phyloP scores from a whole-genome alignment of 2,888 invertebrate species.

The Xylota sylvarum region DNA sequence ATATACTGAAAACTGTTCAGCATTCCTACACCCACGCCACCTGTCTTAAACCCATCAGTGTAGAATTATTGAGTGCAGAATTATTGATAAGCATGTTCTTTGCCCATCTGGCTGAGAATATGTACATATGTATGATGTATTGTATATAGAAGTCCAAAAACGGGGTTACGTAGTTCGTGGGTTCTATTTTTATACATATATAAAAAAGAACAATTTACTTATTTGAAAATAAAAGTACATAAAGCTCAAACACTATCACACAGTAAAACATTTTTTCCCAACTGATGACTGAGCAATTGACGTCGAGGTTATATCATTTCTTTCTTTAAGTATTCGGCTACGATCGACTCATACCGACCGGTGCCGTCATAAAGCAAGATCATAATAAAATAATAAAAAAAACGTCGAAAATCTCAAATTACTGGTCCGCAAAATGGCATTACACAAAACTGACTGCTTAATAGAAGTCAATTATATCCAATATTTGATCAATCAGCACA shows the following conservation, averaged over 20 bases:
- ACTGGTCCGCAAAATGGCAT: constrained; percentile 18
- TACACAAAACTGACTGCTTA: constrained; percentile 25
- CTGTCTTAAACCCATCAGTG: too few species aligned
- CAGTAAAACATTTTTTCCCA: constrained; percentile 6
- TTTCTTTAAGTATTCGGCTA: constrained; percentile 28
- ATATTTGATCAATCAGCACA: constrained; percentile 24
- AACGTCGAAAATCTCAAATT: constrained; percentile 4
- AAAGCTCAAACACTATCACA: not conserved
- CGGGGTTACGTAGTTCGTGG: too few species aligned
- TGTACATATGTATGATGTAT: too few species aligned
- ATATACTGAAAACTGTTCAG: too few species aligned
- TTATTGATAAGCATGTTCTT: too few species aligned
- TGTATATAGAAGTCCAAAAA: too few species aligned
- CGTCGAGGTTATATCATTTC: constrained; percentile 26
- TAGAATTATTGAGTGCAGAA: too few species aligned
- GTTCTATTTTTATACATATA: too few species aligned
- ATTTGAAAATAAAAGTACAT: constrained; percentile 29
- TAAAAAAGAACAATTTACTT: too few species aligned
- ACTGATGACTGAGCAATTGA: constrained; percentile 38
- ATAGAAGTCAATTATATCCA: constrained; percentile 32
- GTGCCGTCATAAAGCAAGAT: not conserved
- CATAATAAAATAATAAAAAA: constrained; percentile 5
- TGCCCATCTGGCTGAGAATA: too few species aligned
- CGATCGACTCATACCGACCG: not conserved
- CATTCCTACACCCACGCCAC: too few species aligned